Evolutionary conservation across 1,140 invertebrate genomes (phyloP), one percentile per base, ranked within the genome.

Genomic region (Papilio glaucus): DNA sequence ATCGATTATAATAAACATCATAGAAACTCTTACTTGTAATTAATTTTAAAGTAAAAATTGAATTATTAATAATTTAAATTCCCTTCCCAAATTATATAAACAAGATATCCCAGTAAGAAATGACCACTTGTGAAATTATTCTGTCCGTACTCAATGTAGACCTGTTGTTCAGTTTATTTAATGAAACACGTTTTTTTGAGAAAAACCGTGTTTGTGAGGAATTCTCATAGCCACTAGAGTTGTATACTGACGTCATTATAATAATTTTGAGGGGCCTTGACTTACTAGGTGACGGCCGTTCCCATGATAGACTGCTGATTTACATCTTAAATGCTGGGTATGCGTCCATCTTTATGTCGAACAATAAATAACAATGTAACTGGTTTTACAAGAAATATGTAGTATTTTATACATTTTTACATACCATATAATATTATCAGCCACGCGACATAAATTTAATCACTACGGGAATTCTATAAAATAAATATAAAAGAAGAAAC

Each of bases 211-310:
- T 49, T 69, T 45, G 42, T 69, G 26, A 69, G 49, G 29, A 69
- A 69, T 53, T 69, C 24, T 53, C 41, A 49, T 12, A 67, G 24
- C 26, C 29, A 69, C 24, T 26, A 10, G 67, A 21, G 15, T 69
- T 41, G 24, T 69, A 12, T 53, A 37, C n/a, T 74, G 60, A 67
- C 73, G 74, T 73, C 63, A 73, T 71, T 76, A 75, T 53, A 69
- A 72, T 73, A 53, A 76, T 76, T 60, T 53, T 45, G 15, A 71
- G 61, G 24, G 72, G 42, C 74, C 74, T 74, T 78, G 57, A 39
- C 37, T 41, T 76, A 76, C 71, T 76, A 74, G 77, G 77, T 78
- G 77, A 78, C 71, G 77, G 77, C 60, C 77, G 69, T 63, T 71
- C 62, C 71, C 72, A 77, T 72, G 60, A 65, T 42, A n/a, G 18